Conservation (phyloP, 2,888 invertebrate genomes). For the Synergus gifuensis region DNA sequence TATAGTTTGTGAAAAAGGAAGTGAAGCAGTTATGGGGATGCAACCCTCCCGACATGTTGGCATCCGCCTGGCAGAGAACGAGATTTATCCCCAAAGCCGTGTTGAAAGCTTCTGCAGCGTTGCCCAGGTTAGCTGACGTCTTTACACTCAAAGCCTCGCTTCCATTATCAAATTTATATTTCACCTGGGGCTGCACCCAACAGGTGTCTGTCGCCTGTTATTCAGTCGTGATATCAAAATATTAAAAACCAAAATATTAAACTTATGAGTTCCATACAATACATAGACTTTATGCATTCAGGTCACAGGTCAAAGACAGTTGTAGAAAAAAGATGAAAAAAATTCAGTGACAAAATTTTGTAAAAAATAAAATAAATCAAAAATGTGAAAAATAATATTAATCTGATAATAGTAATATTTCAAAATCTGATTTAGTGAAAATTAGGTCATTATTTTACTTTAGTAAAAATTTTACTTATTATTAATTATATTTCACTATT, state of each 20-base stretch:
- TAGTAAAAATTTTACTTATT: too few species aligned
- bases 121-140: slow-evolving; percentile 34
- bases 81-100: slow-evolving; percentile 38
- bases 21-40: neutral
- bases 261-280: neutral
- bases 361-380: neutral
- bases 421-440: too few species aligned
- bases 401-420: too few species aligned
- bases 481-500: too few species aligned
- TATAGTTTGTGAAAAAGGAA: slow-evolving; percentile 21
- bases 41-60: neutral
- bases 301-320: neutral
- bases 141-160: slow-evolving; percentile 20
- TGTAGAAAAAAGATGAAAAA: neutral
- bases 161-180: slow-evolving; percentile 41
- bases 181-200: slow-evolving; percentile 31
- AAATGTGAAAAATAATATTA: neutral
- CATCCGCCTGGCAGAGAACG: slow-evolving; percentile 17
- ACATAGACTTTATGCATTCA: neutral
- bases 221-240: neutral
- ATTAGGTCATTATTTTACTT: too few species aligned
- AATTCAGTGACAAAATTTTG: neutral
- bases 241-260: slow-evolving; percentile 7
- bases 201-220: slow-evolving; percentile 29
- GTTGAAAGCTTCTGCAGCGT: slow-evolving; percentile 37